Evolutionary conservation across 2,113 vertebrate genomes (phyloP).

Genomic region (Ophthalmolycus amberensis): DNA sequence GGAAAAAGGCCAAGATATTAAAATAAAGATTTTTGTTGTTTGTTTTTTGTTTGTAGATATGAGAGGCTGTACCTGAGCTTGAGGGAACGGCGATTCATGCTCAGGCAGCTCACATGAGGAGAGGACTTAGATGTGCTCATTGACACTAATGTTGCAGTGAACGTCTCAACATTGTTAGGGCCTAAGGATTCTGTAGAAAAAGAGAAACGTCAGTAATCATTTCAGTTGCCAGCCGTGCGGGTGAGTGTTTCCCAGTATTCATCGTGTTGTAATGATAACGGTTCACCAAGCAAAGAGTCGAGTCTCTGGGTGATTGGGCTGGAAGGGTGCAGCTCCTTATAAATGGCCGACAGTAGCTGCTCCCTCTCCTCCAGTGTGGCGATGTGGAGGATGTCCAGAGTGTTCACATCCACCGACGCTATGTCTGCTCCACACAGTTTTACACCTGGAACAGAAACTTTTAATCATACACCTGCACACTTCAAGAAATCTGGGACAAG

Average conservation of each 20-base stretch:
- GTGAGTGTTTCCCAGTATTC: not conserved
- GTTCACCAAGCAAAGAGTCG: slow-evolving; percentile 77
- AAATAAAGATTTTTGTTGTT: not conserved
- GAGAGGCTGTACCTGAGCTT: slow-evolving; percentile 66
- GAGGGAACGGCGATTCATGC: slow-evolving; percentile 55
- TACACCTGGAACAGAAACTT: slow-evolving; percentile 70
- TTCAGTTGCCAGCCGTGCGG: not conserved
- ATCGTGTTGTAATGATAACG: not conserved
- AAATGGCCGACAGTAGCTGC: slow-evolving; percentile 80
- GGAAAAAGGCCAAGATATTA: not conserved
- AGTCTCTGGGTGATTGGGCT: slow-evolving; percentile 63
- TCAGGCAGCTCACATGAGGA: slow-evolving; percentile 65
- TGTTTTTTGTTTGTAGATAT: rapidly evolving
- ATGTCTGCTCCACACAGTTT: slow-evolving; percentile 81
- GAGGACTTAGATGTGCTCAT: slow-evolving; percentile 71
- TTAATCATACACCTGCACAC: slow-evolving; percentile 6
- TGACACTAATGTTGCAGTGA: slow-evolving; percentile 63
- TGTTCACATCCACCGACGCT: slow-evolving; percentile 74
- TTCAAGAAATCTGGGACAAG: not conserved
- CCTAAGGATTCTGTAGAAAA: slow-evolving; percentile 57
- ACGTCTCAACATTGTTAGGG: slow-evolving; percentile 60
- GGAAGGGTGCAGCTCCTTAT: slow-evolving; percentile 80
- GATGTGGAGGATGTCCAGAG: slow-evolving; percentile 78
- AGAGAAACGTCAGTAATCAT: not conserved
- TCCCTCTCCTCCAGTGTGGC: slow-evolving; percentile 77